Percentiles rank a stretch among this genome's conserved stretches.
phyloP scores from a whole-genome alignment of 2,113 vertebrate species.

The Pavo muticus region DNA sequence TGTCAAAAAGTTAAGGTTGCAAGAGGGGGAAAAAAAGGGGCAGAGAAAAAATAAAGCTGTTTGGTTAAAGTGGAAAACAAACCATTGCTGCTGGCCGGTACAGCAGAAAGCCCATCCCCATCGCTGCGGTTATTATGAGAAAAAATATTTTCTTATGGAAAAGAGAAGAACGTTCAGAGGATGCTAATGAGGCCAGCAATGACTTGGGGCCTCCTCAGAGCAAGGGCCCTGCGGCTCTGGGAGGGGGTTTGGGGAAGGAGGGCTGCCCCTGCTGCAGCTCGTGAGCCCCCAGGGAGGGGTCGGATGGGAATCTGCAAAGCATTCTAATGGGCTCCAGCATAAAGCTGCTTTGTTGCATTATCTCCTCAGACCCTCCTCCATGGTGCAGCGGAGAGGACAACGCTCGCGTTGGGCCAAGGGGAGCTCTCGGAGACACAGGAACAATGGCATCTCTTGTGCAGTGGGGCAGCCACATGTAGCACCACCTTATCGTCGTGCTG shows the following conservation, averaged over 20 bases:
- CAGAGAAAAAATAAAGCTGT: slow-evolving; percentile 61
- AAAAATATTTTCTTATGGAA: slow-evolving; percentile 69
- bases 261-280: slow-evolving; percentile 6
- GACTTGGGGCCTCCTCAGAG: slow-evolving; percentile 56
- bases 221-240: slow-evolving; percentile 19
- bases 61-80: slow-evolving; percentile 64
- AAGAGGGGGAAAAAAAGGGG: background rate
- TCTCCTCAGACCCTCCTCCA: slow-evolving; percentile 49
- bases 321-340: slow-evolving; percentile 8
- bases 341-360: slow-evolving; percentile 64
- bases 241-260: background rate
- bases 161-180: slow-evolving; percentile 59
- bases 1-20: slow-evolving; percentile 66
- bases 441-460: slow-evolving; percentile 50
- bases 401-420: slow-evolving; percentile 43
- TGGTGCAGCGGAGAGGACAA: background rate
- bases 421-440: slow-evolving; percentile 33
- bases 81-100: background rate
- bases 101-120: slow-evolving; percentile 41
- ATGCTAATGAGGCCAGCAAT: slow-evolving; percentile 65
- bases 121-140: slow-evolving; percentile 54
- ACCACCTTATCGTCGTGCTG: slow-evolving; percentile 58
- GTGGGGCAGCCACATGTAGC: slow-evolving; percentile 16
- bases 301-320: slow-evolving; percentile 46
- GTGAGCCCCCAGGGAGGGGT: slow-evolving; percentile 49